phyloP scores from a whole-genome alignment of 2,888 invertebrate genomes.

The Leptinotarsa rubiginosa region DNA sequence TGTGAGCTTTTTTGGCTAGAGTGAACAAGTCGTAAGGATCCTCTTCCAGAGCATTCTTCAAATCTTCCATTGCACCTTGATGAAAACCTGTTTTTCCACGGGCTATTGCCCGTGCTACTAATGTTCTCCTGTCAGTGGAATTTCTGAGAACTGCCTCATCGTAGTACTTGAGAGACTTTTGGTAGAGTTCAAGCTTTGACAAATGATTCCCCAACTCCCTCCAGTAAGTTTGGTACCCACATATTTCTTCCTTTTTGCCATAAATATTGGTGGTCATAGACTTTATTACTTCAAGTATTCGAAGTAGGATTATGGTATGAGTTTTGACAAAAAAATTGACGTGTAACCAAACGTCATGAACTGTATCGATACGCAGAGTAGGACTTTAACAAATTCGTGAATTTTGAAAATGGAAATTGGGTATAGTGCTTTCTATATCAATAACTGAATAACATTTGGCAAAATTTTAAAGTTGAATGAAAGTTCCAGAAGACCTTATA shows the following conservation, averaged over 20 bases:
- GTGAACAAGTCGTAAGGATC: conserved; percentile 57
- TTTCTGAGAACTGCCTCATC: conserved; percentile 57
- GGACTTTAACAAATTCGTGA: not conserved
- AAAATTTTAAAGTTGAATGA: too few species aligned
- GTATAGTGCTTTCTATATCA: too few species aligned
- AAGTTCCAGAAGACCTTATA: too few species aligned
- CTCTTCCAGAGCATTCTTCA: conserved; percentile 64
- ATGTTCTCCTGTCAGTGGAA: conserved; percentile 67
- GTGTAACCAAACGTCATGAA: not conserved
- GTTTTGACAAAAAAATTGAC: conserved; percentile 11
- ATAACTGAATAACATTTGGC: too few species aligned
- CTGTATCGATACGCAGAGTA: not conserved
- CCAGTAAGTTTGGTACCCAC: conserved; percentile 56
- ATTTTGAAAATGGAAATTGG: too few species aligned
- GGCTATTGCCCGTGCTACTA: conserved; percentile 70
- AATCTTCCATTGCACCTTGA: conserved; percentile 69
- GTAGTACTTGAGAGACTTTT: conserved; percentile 59
- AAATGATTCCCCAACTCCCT: conserved; percentile 61
- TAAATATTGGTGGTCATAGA: not conserved
- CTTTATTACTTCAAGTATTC: not conserved
- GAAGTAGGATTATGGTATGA: not conserved
- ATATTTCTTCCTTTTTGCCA: conserved; percentile 47
- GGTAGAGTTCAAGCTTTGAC: conserved; percentile 59
- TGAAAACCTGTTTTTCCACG: conserved; percentile 70
- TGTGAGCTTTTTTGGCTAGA: conserved; percentile 59